Conservation (phyloP, 2,888 invertebrate species). For the Syrphus vitripennis region DNA sequence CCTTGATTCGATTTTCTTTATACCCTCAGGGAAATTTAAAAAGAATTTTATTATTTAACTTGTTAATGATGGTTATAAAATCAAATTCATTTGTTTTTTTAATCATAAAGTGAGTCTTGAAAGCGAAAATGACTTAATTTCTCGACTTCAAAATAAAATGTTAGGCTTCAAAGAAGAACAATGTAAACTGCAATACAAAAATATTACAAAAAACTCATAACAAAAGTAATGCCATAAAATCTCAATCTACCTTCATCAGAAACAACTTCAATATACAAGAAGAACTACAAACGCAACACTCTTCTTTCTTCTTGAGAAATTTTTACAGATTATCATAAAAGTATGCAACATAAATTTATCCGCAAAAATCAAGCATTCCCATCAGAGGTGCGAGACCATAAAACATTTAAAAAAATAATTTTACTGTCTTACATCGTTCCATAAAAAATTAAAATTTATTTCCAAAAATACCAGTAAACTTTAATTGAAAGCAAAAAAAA, state of each 20-base stretch:
- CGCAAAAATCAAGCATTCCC: not conserved
- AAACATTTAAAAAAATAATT: not conserved
- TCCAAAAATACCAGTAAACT: constrained; percentile 10
- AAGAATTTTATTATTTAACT: not conserved
- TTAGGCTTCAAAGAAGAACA: not conserved
- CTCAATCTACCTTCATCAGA: not conserved
- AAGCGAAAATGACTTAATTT: not conserved
- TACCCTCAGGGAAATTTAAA: not conserved
- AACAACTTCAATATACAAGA: not conserved
- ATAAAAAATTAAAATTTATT: too few relatives aligned
- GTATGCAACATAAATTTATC: not conserved
- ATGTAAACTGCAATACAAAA: not conserved
- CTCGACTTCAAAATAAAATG: not conserved
- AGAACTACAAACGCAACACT: not conserved
- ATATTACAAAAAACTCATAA: not conserved
- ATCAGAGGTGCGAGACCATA: not conserved
- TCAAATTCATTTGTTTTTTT: not conserved
- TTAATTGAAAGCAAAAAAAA: not conserved
- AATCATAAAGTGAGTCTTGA: not conserved
- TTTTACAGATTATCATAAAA: not conserved
- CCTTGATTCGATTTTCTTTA: not conserved
- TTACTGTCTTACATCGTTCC: not conserved
- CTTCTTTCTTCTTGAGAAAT: not conserved
- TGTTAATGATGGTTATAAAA: not conserved
- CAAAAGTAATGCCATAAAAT: not conserved